Conservation (phyloP, 2,888 invertebrate species). For the Nymphalis polychloros region DNA sequence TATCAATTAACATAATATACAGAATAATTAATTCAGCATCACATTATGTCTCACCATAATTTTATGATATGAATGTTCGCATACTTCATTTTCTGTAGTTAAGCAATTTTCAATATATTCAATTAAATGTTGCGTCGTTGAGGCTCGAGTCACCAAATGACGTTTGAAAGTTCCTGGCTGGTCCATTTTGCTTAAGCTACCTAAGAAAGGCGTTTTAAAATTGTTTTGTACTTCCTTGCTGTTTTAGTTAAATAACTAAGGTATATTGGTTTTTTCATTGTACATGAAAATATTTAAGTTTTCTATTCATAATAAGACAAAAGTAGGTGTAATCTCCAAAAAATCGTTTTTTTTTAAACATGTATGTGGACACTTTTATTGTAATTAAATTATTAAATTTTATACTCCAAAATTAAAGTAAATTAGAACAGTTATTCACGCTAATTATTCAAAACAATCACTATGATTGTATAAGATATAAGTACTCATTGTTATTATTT, state of each 20-base stretch:
- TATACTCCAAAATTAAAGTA: background rate
- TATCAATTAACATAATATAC: no score
- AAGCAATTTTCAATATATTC: constrained; percentile 62
- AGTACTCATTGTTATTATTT: no score
- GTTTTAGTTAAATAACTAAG: no score
- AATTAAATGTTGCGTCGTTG: constrained; percentile 47
- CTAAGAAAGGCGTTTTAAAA: no score
- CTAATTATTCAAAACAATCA: background rate
- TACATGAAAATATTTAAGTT: no score
- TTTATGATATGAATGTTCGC: constrained; percentile 67
- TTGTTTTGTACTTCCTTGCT: no score
- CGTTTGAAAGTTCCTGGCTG: constrained; percentile 85
- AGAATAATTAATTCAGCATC: no score
- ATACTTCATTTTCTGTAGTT: constrained; percentile 55
- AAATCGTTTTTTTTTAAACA: no score
- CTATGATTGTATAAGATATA: background rate
- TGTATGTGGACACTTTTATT: background rate
- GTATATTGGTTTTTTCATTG: no score
- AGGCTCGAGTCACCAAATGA: constrained; percentile 87
- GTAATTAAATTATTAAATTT: background rate
- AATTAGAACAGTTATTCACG: background rate
- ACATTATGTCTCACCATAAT: constrained; percentile 54
- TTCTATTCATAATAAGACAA: no score
- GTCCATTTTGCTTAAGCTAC: constrained; percentile 30
- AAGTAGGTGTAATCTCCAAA: no score